phyloP scores from a whole-genome alignment of 2,797 vertebrate genomes.

The Allenopithecus nigroviridis region DNA sequence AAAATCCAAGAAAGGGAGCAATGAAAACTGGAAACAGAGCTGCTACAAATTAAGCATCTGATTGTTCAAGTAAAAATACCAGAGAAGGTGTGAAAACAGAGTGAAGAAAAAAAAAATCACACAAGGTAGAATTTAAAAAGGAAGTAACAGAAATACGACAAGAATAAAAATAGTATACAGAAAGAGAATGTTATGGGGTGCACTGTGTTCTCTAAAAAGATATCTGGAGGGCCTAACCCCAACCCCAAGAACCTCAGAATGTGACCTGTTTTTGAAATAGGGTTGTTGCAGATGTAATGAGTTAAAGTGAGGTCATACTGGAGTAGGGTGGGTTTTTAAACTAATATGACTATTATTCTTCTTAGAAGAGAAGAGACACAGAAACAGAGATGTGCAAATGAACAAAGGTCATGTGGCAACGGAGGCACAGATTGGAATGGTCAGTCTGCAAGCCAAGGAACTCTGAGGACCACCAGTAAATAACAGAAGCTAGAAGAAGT shows the following conservation, averaged over 20 bases:
- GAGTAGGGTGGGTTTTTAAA: too few relatives aligned
- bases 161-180: not conserved
- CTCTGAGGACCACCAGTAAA: too few relatives aligned
- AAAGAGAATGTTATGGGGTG: not conserved
- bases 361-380: not conserved
- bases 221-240: rapidly evolving
- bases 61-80: not conserved
- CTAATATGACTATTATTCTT: rapidly evolving
- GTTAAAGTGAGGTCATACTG: not conserved
- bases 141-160: not conserved
- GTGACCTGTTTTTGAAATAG: not conserved
- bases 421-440: not conserved
- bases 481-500: not conserved
- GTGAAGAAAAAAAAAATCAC: not conserved
- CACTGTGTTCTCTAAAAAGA: not conserved
- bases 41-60: not conserved
- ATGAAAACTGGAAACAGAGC: not conserved
- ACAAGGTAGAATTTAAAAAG: not conserved
- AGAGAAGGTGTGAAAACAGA: not conserved
- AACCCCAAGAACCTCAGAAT: not conserved
- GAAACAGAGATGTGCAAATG: rapidly evolving
- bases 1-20: not conserved
- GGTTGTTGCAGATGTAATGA: not conserved
- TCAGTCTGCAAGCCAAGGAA: not conserved
- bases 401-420: too few relatives aligned